Conservation (phyloP, 2,113 vertebrate species). For the Boleophthalmus pectinirostris region DNA sequence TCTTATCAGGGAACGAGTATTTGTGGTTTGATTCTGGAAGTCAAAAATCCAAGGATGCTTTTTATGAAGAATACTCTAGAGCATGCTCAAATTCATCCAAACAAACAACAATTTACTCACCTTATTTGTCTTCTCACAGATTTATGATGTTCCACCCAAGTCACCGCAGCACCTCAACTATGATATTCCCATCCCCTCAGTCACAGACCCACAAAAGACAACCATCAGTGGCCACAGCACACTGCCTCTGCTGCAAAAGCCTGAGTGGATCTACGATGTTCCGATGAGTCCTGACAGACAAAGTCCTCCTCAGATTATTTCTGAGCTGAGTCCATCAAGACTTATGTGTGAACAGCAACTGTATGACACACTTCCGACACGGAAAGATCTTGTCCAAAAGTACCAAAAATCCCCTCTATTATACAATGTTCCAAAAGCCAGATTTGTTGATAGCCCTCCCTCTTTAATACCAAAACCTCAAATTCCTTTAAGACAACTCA, state of each 20-base stretch:
- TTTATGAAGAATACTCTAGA: not conserved
- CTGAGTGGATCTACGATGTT: conserved; percentile 87
- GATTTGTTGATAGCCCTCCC: conserved; percentile 26
- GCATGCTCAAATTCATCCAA: not conserved
- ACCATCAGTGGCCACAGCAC: conserved; percentile 67
- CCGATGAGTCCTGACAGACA: conserved; percentile 74
- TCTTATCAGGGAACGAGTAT: not conserved
- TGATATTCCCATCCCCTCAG: conserved; percentile 60
- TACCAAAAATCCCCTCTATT: conserved; percentile 7
- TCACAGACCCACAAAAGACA: conserved; percentile 42
- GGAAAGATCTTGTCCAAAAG: conserved; percentile 3
- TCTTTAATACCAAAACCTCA: conserved; percentile 19
- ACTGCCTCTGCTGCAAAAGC: conserved; percentile 77
- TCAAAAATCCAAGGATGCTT: not conserved
- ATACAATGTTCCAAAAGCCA: conserved; percentile 73
- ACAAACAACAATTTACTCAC: not conserved
- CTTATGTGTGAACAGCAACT: conserved; percentile 17
- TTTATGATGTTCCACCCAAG: conserved; percentile 76
- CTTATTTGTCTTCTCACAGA: conserved; percentile 57
- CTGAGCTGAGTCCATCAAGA: conserved; percentile 47
- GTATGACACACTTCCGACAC: conserved; percentile 54
- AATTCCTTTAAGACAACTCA: conserved; percentile 53
- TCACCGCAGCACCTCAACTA: conserved; percentile 65
- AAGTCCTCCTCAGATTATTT: not conserved
- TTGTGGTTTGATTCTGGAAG: not conserved